Evolutionary conservation across 2,797 vertebrate genomes (phyloP).

Genomic region (Sebastes hopkinsi): DNA sequence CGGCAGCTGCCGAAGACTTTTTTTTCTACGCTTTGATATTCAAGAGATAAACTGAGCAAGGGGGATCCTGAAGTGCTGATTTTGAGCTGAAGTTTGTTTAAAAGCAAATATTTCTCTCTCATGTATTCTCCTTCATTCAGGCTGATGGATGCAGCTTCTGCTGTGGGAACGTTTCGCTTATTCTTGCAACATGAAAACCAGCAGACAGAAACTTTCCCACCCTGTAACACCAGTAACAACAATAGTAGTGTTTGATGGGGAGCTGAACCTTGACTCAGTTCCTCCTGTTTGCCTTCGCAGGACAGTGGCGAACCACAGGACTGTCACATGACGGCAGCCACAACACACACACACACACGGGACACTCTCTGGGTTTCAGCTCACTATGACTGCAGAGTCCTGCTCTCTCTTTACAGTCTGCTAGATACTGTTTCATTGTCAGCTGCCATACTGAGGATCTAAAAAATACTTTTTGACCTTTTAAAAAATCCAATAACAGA

Average conservation of each 20-base stretch:
- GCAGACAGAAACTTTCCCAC: not conserved
- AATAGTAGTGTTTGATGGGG: not conserved
- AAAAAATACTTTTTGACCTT: not conserved
- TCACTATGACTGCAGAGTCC: not conserved
- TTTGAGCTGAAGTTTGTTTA: not conserved
- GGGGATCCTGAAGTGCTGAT: not conserved
- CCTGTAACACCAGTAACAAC: too few species aligned
- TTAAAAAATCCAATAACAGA: not conserved
- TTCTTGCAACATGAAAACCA: not conserved
- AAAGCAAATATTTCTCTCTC: not conserved
- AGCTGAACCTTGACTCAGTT: conserved; percentile 29
- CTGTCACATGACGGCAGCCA: conserved; percentile 37
- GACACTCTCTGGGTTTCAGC: not conserved
- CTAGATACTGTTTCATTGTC: not conserved
- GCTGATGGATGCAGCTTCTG: not conserved
- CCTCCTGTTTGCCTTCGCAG: conserved; percentile 7
- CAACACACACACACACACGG: not conserved
- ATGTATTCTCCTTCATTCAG: not conserved
- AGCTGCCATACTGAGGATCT: not conserved
- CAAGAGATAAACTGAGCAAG: not conserved
- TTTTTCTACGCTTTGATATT: not conserved
- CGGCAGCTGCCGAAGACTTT: not conserved
- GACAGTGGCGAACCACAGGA: conserved; percentile 1
- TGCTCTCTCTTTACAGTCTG: not conserved
- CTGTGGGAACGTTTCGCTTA: not conserved